A percentile compares a stretch with the other conserved stretches of the same genome.
Evolutionary conservation across 2,797 vertebrate species (phyloP).

Genomic region (Spinus pinus): DNA sequence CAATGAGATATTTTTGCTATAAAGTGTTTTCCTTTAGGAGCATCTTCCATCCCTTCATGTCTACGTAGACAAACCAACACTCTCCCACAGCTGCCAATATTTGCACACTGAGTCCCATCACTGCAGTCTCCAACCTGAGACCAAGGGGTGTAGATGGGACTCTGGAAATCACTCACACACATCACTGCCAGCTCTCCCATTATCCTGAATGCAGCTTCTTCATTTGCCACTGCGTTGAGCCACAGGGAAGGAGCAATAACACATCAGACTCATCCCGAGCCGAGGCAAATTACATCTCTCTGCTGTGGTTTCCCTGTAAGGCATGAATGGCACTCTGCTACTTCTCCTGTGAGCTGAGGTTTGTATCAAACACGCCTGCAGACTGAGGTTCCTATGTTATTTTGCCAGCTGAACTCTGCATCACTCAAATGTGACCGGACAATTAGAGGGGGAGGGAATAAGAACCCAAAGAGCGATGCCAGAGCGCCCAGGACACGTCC

Average conservation of each 20-base stretch:
- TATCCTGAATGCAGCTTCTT: background rate
- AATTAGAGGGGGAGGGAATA: slow-evolving; percentile 30
- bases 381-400: background rate
- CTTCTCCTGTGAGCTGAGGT: background rate
- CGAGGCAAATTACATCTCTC: background rate
- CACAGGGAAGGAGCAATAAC: background rate
- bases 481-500: slow-evolving; percentile 20
- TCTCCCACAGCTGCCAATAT: background rate
- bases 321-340: background rate
- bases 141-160: background rate
- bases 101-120: background rate
- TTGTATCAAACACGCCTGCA: background rate
- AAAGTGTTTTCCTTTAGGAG: background rate
- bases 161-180: background rate
- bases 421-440: slow-evolving; percentile 31
- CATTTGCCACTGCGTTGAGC: background rate
- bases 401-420: slow-evolving; percentile 26
- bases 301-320: background rate
- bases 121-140: background rate
- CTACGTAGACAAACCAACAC: background rate
- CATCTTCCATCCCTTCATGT: background rate
- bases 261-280: background rate
- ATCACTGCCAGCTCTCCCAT: background rate
- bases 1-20: background rate
- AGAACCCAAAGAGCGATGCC: slow-evolving; percentile 35